Conservation (phyloP, 2,797 vertebrate species). For the Danionella dracula region DNA sequence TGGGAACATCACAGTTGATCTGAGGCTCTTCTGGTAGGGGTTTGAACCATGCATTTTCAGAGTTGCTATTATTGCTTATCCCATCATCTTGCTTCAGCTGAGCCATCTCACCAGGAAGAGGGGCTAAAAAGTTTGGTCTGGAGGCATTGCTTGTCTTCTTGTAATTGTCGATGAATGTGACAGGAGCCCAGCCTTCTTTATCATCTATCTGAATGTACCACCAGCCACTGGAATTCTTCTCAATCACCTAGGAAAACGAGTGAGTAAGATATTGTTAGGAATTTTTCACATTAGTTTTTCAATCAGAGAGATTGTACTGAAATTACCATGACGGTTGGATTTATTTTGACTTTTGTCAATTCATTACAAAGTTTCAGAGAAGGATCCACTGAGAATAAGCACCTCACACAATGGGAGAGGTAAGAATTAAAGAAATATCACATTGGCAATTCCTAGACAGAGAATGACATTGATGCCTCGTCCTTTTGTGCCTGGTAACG, state of each 20-base stretch:
- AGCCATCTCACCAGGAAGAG: slow-evolving; percentile 84
- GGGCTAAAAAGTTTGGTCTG: slow-evolving; percentile 91
- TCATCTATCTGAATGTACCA: slow-evolving; percentile 99
- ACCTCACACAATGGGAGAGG: too few relatives aligned
- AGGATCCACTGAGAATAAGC: too few relatives aligned
- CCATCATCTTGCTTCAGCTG: slow-evolving; percentile 75
- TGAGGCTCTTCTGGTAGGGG: slow-evolving; percentile 88
- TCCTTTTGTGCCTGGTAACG: too few relatives aligned
- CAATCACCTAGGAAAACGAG: slow-evolving; percentile 78
- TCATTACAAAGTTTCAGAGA: too few relatives aligned
- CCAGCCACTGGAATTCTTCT: slow-evolving; percentile 96
- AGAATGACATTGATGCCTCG: too few relatives aligned
- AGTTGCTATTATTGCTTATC: slow-evolving; percentile 23
- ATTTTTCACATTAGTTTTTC: too few relatives aligned
- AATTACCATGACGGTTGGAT: too few relatives aligned
- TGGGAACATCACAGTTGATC: slow-evolving; percentile 61
- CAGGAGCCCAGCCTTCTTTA: slow-evolving; percentile 95
- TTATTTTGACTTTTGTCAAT: too few relatives aligned
- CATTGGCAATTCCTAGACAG: too few relatives aligned
- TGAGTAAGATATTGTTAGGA: too few relatives aligned
- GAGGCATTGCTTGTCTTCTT: slow-evolving; percentile 93
- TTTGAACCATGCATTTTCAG: slow-evolving; percentile 75
- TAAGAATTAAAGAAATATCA: too few relatives aligned
- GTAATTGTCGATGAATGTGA: slow-evolving; percentile 96
- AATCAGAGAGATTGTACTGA: too few relatives aligned